Evolutionary conservation across 2,888 invertebrate species (phyloP).

Genomic region (Xestia ashworthii): DNA sequence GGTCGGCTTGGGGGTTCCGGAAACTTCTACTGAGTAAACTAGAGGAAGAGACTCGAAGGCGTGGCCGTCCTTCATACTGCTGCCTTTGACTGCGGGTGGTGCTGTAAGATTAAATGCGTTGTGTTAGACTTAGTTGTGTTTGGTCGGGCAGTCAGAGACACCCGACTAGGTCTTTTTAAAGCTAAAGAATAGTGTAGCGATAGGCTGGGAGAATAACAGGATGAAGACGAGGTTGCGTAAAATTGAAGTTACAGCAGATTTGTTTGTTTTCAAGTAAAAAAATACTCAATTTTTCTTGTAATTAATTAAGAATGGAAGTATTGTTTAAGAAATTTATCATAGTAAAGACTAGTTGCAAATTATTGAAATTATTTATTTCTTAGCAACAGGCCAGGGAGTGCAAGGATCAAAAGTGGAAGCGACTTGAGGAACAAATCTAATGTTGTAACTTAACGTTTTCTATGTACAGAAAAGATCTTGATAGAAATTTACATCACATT

Average conservation of each 20-base stretch:
- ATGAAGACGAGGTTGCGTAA: constrained; percentile 6
- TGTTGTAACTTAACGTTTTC: constrained; percentile 28
- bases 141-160: neutral
- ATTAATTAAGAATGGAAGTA: neutral
- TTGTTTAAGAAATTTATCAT: neutral
- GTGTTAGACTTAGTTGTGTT: constrained; percentile 14
- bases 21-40: constrained; percentile 94
- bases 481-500: constrained; percentile 46
- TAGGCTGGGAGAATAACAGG: constrained; percentile 45
- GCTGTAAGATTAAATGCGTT: constrained; percentile 83
- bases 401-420: constrained; percentile 13
- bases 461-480: constrained; percentile 42
- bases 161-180: constrained; percentile 8
- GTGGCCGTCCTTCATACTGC: constrained; percentile 93
- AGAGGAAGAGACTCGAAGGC: constrained; percentile 95
- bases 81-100: constrained; percentile 93
- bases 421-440: constrained; percentile 26
- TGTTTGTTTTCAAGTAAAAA: constrained; percentile 8
- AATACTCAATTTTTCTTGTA: too few species aligned
- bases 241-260: constrained; percentile 32
- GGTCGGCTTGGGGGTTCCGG: constrained; percentile 94
- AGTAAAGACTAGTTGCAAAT: neutral
- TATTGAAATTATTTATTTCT: neutral
- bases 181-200: constrained; percentile 37
- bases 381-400: constrained; percentile 20